Conservation (phyloP, 2,797 vertebrate species). For the Eospalax fontanierii region DNA sequence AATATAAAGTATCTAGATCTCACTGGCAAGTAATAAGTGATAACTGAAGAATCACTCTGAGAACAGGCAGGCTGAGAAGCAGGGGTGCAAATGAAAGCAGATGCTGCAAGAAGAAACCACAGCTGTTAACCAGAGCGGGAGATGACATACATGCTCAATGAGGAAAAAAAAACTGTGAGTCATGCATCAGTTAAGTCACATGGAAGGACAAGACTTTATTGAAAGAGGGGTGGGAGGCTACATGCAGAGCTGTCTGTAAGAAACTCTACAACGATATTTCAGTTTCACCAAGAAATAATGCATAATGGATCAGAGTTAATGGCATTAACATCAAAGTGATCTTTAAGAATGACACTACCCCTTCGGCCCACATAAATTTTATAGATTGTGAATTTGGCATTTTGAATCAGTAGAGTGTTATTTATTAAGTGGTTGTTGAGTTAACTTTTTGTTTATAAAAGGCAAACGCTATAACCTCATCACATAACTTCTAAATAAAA, state of each 20-base stretch:
- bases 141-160: slow-evolving; percentile 42
- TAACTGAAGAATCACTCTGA: slow-evolving; percentile 36
- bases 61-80: slow-evolving; percentile 32
- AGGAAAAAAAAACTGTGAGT: slow-evolving; percentile 64
- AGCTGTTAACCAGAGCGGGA: slow-evolving; percentile 65
- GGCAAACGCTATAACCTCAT: slow-evolving; percentile 52
- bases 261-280: slow-evolving; percentile 63
- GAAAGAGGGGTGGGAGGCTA: neutral
- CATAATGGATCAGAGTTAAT: slow-evolving; percentile 18
- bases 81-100: slow-evolving; percentile 71
- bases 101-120: slow-evolving; percentile 66
- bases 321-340: slow-evolving; percentile 33
- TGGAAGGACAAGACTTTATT: slow-evolving; percentile 65
- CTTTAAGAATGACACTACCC: slow-evolving; percentile 57
- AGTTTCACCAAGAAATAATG: slow-evolving; percentile 65
- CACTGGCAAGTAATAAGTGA: slow-evolving; percentile 57
- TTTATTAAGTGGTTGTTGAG: slow-evolving; percentile 54
- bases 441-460: slow-evolving; percentile 66
- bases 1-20: slow-evolving; percentile 36
- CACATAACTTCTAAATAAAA: slow-evolving; percentile 71
- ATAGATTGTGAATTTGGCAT: slow-evolving; percentile 43
- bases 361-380: slow-evolving; percentile 35
- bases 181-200: slow-evolving; percentile 46
- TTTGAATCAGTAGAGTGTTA: slow-evolving; percentile 46
- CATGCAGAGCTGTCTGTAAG: slow-evolving; percentile 29